These are phyloP conservation scores for Petrophora chlorosata DNA, from an alignment of 2,888 invertebrate genomes.

Conservation along the genomic window DNA sequence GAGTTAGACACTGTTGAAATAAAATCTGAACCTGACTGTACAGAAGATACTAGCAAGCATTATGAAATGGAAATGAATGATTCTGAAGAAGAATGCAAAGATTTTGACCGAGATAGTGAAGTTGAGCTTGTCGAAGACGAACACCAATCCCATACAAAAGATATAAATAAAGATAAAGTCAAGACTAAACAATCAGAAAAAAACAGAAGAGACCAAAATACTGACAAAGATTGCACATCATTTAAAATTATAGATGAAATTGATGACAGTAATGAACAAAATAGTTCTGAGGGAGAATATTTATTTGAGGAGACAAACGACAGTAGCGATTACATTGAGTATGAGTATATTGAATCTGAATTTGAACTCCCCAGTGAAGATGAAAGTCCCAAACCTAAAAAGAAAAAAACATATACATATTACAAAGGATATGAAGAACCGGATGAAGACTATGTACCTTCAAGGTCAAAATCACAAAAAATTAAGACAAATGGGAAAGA, in stretches of 20 bases:
- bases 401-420: background rate
- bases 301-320: background rate
- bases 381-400: background rate
- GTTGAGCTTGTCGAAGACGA: too few relatives aligned
- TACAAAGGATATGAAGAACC: background rate
- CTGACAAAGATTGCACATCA: too few relatives aligned
- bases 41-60: background rate
- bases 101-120: background rate
- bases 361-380: background rate
- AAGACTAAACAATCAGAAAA: too few relatives aligned
- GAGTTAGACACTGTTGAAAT: background rate
- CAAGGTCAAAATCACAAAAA: background rate
- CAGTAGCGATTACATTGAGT: background rate
- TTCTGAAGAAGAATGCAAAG: background rate
- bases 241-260: background rate
- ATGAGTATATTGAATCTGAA: background rate
- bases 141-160: too few relatives aligned
- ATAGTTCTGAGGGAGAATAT: background rate
- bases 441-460: slow-evolving; percentile 3
- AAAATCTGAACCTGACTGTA: slow-evolving; percentile 1
- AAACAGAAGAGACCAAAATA: too few relatives aligned
- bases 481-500: background rate
- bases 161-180: too few relatives aligned
- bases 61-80: background rate
- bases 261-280: background rate